Conservation (phyloP, 2,797 vertebrate species). For the Prionace glauca region DNA sequence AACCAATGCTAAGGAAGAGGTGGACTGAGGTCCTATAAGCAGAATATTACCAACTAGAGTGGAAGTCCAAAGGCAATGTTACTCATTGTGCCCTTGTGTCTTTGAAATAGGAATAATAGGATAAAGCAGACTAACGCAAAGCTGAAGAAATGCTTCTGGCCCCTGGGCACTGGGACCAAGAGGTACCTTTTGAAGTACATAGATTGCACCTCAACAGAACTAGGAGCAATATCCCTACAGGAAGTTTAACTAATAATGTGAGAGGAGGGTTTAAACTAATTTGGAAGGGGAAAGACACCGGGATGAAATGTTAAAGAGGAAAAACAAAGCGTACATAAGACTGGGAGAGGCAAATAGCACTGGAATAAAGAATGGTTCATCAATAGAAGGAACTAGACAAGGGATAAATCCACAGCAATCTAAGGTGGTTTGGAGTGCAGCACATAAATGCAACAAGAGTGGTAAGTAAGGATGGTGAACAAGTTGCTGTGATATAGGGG, state of each 20-base stretch:
- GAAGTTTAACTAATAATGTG: not conserved
- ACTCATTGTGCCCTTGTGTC: not conserved
- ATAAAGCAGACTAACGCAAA: not conserved
- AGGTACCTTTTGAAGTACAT: too few relatives aligned
- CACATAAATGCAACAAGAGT: not conserved
- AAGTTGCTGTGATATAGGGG: not conserved
- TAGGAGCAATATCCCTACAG: not conserved
- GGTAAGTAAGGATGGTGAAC: not conserved
- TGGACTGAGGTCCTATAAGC: not conserved
- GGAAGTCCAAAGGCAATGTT: not conserved
- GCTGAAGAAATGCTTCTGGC: not conserved
- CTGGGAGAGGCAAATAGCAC: not conserved
- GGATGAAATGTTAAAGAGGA: not conserved
- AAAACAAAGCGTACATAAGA: too few relatives aligned
- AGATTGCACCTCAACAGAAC: not conserved
- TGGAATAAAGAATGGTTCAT: not conserved
- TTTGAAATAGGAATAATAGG: not conserved
- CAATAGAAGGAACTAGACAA: not conserved
- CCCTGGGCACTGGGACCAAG: not conserved
- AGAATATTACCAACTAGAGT: not conserved
- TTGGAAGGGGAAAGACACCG: not conserved
- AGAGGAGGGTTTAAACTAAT: not conserved
- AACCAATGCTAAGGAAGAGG: not conserved
- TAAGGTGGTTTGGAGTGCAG: too few relatives aligned
- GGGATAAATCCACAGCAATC: too few relatives aligned